Base-by-base conservation (phyloP, 2,113 vertebrate species). In the Microcebus murinus region DNA sequence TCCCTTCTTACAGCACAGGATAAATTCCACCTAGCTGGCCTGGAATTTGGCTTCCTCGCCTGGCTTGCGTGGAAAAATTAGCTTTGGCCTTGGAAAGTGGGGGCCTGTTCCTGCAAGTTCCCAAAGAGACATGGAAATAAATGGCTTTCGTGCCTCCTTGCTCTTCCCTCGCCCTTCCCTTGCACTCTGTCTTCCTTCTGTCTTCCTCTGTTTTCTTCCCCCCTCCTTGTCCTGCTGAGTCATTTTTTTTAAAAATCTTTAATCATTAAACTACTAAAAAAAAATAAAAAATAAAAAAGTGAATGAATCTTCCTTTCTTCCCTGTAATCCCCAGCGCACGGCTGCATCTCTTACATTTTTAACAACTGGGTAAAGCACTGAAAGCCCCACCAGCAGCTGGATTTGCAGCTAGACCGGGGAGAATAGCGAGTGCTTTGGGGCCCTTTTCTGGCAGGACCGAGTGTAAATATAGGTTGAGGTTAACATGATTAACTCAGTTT, bases 341-440 rank as follows among this genome's bases (percentile, higher is more conserved):
- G 36, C 86, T 63, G 42, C 65, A 87, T 27, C 36, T 70, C 80
- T 71, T 87, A 18, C 81, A 73, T 94, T 88, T 95, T 94, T 95
- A 89, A 96, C 89, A 77, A 89, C 50, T 7, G 18, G 55, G 3
- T 20, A 80, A 80, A 81, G 65, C 17, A 29, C 71, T 42, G 5
- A 71, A 45, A 92, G 52, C 94, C 25, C 27, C 18, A 21, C 80
- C 42, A 27, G 10, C 18, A 74, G n/a, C 76, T 31, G 21, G 94
- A 17, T 20, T 20, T 61, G n/a, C 76, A 63, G 76, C 42, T 36
- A 59, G 95, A 50, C 70, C 21, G 0, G 4, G 59, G 34, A 76
- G 80, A 31, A 42, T 18, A 9, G 4, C 11, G n/a, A 1, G 17
- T n/a, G 31, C 45, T 84, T 92, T 48, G 83, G 25, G n/a, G 31